Base-by-base conservation (phyloP, 1,140 invertebrate species). In the Melipona quadrifasciata region DNA sequence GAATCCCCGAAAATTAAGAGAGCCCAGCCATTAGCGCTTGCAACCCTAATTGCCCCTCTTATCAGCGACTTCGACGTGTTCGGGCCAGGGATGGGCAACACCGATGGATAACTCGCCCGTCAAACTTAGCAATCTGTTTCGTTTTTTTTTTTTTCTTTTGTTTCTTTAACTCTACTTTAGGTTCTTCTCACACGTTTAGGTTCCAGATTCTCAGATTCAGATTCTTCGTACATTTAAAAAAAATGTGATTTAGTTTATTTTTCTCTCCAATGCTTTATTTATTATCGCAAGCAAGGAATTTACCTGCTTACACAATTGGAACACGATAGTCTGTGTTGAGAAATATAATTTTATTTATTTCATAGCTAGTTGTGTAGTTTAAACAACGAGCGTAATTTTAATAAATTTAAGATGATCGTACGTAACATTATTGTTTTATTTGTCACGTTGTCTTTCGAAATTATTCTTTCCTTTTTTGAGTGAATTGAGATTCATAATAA, bases 1-100 rank as follows among this genome's bases (percentile, higher is more conserved):
- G 83, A 73, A 80, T 57, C 51, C 19, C 61, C 70, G 83, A 80
- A 84, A 84, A 84, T 80, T 80, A 84, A 80, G 83, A 73, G 83
- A 84, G 51, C 19, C 75, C 74, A 39, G 55, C 82, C 57, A 80
- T 84, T 80, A 80, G 47, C 51, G 77, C n/a, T 73, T 24, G 27
- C 61, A 58, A 55, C 19, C 70, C 16, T 84, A 84, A 84, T 84
- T 84, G 78, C 78, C 17, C 31, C 78, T 67, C 83, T 80, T 84
- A 84, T 84, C 83, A 47, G 19, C 58, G 83, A 72, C 51, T 84
- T 84, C 70, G 83, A 84, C 74, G 77, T 80, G 58, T 51, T 39
- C 17, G 31, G 17, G 31, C 34, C 68, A 61, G 61, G 76, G 76
- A 58, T 79, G 65, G 55, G 24, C 55, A 34, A 84, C 24, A 53